These are phyloP conservation scores for Ovis aries DNA, from an alignment of 2,113 vertebrate species.

Conservation along the genomic window ARS-UI_Ramb_v3.0 NC_056080.1:131282001-131282500, in stretches of 20 bases:
- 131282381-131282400: not conserved
- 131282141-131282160: not conserved
- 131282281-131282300: not conserved
- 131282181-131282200: not conserved
- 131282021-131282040: not conserved
- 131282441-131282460: not conserved
- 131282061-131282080: not conserved
- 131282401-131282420: not conserved
- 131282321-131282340: not conserved
- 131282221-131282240: not conserved
- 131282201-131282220: not conserved
- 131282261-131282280: not conserved
- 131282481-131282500: not conserved
- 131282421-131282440: not conserved
- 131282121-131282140: not conserved
- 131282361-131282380: not conserved
- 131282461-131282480: not conserved
- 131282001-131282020: not conserved
- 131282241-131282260: not conserved
- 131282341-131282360: not conserved
- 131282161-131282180: not conserved
- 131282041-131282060: not conserved
- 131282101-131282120: not conserved
- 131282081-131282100: not conserved
- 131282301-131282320: not conserved